Evolutionary conservation across 2,797 vertebrate species (phyloP).

Genomic region (Catharus ustulatus): DNA sequence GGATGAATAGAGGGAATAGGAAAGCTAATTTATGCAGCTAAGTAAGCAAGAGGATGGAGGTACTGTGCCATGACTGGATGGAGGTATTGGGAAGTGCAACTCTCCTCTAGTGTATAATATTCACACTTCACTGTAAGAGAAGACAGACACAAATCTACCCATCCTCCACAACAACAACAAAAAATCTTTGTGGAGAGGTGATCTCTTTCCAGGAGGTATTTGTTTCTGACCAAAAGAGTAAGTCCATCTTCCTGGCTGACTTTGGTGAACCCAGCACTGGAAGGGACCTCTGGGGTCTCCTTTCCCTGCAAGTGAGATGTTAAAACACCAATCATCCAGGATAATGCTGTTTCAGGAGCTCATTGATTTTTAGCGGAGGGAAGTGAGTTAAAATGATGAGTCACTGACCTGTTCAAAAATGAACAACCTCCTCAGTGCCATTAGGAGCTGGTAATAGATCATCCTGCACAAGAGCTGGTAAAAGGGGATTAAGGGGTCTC

Average conservation of each 20-base stretch:
- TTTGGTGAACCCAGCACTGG: background rate
- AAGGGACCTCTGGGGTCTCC: background rate
- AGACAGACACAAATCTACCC: background rate
- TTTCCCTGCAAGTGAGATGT: background rate
- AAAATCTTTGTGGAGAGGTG: background rate
- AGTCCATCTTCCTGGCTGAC: background rate
- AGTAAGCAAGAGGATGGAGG: background rate
- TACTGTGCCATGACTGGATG: background rate
- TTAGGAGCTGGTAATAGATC: constrained; percentile 23
- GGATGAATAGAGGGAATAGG: background rate
- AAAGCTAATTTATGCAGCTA: background rate
- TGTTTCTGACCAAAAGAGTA: background rate
- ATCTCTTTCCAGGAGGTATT: background rate
- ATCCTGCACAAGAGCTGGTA: background rate
- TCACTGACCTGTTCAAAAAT: constrained; percentile 3
- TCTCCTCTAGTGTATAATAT: background rate
- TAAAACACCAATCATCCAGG: background rate
- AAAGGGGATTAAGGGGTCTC: background rate
- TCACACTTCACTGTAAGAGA: background rate
- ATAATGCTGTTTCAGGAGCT: constrained; percentile 24
- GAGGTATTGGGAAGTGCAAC: background rate
- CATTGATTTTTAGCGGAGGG: background rate
- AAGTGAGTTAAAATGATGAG: constrained; percentile 51
- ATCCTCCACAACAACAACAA: background rate
- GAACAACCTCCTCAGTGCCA: background rate